Evolutionary conservation across 2,888 invertebrate species (phyloP), one percentile per base, ranked within the genome.

Genomic region (Cantharis rufa): DNA sequence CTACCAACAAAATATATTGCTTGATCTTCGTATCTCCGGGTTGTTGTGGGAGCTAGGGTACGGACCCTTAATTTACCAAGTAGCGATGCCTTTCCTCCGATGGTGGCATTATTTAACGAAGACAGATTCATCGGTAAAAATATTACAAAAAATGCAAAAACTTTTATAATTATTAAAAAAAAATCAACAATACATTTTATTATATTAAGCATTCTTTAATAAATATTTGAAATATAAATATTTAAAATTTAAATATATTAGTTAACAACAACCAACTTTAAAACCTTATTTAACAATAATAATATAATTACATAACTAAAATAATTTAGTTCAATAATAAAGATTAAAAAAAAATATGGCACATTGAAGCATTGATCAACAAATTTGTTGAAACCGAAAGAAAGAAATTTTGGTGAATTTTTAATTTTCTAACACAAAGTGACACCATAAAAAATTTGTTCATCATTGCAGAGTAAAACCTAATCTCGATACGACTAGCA

Each of bases 211-310:
- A 21, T 66, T 66, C 16, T 63, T 63, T 63, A 15, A 21, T 66
- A 66, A 66, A 66, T 24, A 66, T 18, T 66, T 66, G 64, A 21
- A 21, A 66, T 66, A 66, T 66, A 66, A 66, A 66, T 66, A 66
- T 66, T 66, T 66, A 24, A 66, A 66, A 66, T 66, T 66, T 21
- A 66, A 66, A 66, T 66, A 66, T 24, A 66, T 66, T 66, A 66
- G 64, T 66, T 66, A 66, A 66, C 64, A 66, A 66, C 64, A 66
- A 66, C 64, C 64, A 66, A 66, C 64, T 66, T 66, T 66, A 66
- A 66, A 48, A 48, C 48, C 48, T 66, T 66, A 66, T 66, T 66
- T 21, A 21, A 21, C 24, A 66, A 66, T 24, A 66, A 66, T 24
- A 66, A 64, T 64, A 21, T 21, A 64, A 66, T 24, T 66, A 66